A percentile compares a stretch with the other conserved stretches of the same genome.
These are phyloP conservation scores for Lysandra bellargus DNA, from an alignment of 2,888 invertebrate species.

Conservation along the genomic window DNA sequence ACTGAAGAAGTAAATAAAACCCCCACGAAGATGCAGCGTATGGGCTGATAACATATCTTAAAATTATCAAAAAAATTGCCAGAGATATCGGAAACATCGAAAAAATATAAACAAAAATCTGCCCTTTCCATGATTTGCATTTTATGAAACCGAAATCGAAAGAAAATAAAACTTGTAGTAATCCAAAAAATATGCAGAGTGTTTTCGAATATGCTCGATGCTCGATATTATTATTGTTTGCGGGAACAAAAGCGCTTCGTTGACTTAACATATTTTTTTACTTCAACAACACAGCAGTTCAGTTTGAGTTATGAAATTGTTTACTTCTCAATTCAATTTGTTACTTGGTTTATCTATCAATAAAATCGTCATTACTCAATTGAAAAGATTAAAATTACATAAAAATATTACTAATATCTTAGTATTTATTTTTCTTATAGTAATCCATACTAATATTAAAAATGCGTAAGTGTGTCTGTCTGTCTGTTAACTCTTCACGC, in stretches of 20 bases:
- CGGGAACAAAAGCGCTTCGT: background rate
- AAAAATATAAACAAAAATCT: constrained; percentile 2
- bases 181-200: constrained; percentile 29
- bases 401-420: background rate
- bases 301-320: background rate
- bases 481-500: too few relatives aligned
- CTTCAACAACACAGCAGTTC: background rate
- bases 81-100: background rate
- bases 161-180: constrained; percentile 28
- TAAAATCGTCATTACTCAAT: background rate
- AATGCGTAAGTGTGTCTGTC: too few relatives aligned
- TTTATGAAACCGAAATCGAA: constrained; percentile 34
- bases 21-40: background rate
- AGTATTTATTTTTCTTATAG: background rate
- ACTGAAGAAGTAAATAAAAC: background rate
- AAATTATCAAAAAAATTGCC: background rate
- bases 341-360: background rate
- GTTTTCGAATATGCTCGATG: constrained; percentile 5
- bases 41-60: background rate
- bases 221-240: background rate
- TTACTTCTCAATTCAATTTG: background rate
- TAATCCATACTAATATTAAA: too few relatives aligned
- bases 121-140: constrained; percentile 6
- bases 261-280: background rate
- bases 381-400: background rate